phyloP scores from a whole-genome alignment of 1,140 invertebrate genomes.

The Scaptodrosophila lebanonensis region DNA sequence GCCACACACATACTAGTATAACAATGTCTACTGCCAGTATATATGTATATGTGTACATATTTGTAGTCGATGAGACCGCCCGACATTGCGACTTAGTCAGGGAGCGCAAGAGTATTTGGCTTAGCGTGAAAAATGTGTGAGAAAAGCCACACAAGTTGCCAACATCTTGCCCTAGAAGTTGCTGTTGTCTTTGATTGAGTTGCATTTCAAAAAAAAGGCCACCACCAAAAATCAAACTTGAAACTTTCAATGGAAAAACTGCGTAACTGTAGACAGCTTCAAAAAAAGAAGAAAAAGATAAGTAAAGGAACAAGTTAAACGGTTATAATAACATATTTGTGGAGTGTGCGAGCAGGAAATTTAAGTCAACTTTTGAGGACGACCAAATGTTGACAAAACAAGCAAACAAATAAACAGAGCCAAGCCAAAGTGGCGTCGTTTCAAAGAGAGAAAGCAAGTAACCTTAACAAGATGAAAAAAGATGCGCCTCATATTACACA shows the following conservation, averaged over 20 bases:
- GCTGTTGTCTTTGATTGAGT: conserved; percentile 59
- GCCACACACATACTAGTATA: too few relatives aligned
- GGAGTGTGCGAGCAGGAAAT: background rate
- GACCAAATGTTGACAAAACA: conserved; percentile 68
- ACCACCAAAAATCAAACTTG: background rate
- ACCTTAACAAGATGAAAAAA: conserved; percentile 31
- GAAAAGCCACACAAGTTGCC: conserved; percentile 67
- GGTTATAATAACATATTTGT: conserved; percentile 16
- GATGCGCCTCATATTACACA: conserved; percentile 54
- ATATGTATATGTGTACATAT: too few relatives aligned
- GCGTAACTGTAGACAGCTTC: conserved; percentile 61
- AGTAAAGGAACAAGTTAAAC: conserved; percentile 2
- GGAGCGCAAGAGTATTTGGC: too few relatives aligned
- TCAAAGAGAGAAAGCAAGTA: conserved; percentile 28
- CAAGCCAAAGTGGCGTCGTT: conserved; percentile 39
- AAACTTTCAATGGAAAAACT: conserved; percentile 30
- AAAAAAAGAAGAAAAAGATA: conserved; percentile 20
- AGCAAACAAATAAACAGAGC: conserved; percentile 60
- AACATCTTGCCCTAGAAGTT: conserved; percentile 17
- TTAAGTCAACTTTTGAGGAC: too few relatives aligned
- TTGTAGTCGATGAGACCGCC: too few relatives aligned
- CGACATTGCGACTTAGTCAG: too few relatives aligned
- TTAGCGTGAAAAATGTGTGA: conserved; percentile 69
- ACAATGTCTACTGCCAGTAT: too few relatives aligned
- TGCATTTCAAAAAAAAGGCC: conserved; percentile 46